Evolutionary conservation across 2,888 invertebrate genomes (phyloP).

Genomic region (Cryptocephalus moraei): DNA sequence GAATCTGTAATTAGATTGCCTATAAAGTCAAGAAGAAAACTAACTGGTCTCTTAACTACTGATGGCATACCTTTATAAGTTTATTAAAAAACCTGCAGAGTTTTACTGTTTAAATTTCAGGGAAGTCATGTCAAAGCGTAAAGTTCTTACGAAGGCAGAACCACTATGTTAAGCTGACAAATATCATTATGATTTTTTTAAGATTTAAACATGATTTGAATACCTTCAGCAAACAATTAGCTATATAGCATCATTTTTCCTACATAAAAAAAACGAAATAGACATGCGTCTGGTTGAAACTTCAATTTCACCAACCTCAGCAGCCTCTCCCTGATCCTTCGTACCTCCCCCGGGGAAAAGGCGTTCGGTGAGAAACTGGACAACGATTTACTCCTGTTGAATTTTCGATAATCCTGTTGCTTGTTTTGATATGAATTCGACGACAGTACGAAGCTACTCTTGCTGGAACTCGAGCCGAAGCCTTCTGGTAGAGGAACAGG

Average conservation of each 20-base stretch:
- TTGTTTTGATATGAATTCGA: conserved; percentile 18
- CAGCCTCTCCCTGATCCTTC: conserved; percentile 33
- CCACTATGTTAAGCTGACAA: no score
- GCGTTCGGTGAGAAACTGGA: conserved; percentile 26
- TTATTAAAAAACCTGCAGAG: no score
- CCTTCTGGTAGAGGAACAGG: conserved; percentile 16
- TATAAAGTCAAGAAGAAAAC: conserved; percentile 1
- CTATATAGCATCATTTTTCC: no score
- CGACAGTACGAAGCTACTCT: conserved; percentile 19
- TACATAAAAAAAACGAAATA: no score
- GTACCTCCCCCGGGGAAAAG: conserved; percentile 31
- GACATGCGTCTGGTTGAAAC: no score
- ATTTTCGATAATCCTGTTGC: conserved; percentile 14
- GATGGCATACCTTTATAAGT: no score
- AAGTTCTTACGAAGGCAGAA: no score
- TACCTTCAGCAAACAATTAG: no score
- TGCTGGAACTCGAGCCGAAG: conserved; percentile 13
- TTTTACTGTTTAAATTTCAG: no score
- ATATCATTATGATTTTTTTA: no score
- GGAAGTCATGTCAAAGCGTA: no score
- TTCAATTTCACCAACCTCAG: conserved; percentile 25
- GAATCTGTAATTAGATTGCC: conserved; percentile 2
- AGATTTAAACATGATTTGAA: no score
- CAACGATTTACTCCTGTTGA: conserved; percentile 28
- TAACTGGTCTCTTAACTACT: conserved; percentile 10